phyloP scores from a whole-genome alignment of 2,797 vertebrate species.

The Melanotaenia nigrans region DNA sequence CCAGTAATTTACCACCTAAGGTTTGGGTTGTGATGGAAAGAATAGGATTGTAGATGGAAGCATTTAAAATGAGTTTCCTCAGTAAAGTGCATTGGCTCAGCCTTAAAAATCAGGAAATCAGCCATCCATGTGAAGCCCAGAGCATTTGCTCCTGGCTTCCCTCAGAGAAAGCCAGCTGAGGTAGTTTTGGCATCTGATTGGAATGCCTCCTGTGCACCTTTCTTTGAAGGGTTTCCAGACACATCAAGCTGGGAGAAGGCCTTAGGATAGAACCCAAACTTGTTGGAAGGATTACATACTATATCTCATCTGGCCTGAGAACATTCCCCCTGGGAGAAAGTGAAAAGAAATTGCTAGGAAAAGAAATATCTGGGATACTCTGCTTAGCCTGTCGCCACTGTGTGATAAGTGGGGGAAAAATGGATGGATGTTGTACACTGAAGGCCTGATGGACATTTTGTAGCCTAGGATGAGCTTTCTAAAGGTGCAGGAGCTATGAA shows the following conservation, averaged over 20 bases:
- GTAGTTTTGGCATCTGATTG: neutral
- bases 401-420: neutral
- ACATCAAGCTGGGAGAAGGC: neutral
- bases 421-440: neutral
- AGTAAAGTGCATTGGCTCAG: too few species aligned
- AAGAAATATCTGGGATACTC: neutral
- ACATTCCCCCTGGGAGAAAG: neutral
- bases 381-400: neutral
- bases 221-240: neutral
- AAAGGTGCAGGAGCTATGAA: conserved; percentile 36
- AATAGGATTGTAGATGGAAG: too few species aligned
- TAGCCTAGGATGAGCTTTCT: conserved; percentile 16
- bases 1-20: too few species aligned
- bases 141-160: too few species aligned
- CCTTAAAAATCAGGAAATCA: too few species aligned
- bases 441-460: conserved; percentile 11
- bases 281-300: neutral
- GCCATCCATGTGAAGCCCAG: too few species aligned
- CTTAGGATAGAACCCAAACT: neutral
- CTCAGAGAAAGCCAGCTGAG: neutral
- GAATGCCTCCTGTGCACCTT: neutral
- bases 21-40: too few species aligned
- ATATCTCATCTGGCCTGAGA: neutral
- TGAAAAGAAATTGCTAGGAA: neutral
- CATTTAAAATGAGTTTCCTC: too few species aligned